Conservation (phyloP, 2,888 invertebrate genomes). For the Myathropa florea region DNA sequence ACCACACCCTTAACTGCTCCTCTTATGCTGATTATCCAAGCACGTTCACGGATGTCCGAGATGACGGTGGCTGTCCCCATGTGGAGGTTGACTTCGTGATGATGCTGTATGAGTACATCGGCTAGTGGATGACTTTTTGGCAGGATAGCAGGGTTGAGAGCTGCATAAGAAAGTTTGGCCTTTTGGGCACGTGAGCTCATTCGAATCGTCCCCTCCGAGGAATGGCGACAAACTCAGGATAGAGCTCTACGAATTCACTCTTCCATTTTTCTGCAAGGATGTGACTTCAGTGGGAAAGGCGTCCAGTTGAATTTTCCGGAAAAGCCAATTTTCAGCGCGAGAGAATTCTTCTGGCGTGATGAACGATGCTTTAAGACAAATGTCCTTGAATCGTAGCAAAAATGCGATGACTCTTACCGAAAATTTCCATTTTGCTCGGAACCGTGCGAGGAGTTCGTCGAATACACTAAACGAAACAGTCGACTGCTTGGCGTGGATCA, state of each 20-base stretch:
- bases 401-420: too few relatives aligned
- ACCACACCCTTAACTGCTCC: not conserved
- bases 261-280: not conserved
- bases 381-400: too few relatives aligned
- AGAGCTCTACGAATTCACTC: not conserved
- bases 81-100: not conserved
- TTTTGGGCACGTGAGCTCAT: not conserved
- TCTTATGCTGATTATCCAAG: not conserved
- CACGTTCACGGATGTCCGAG: not conserved
- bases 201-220: not conserved
- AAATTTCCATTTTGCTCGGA: too few relatives aligned
- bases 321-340: not conserved
- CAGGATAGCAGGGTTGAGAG: too few relatives aligned
- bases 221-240: slow-evolving; percentile 2
- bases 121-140: too few relatives aligned
- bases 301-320: not conserved
- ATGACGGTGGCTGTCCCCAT: not conserved
- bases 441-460: too few relatives aligned
- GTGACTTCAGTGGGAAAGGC: not conserved
- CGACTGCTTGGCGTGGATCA: too few relatives aligned
- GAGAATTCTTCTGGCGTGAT: too few relatives aligned
- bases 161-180: not conserved
- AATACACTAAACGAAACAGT: too few relatives aligned
- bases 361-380: too few relatives aligned
- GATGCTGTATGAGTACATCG: not conserved